Evolutionary conservation across 2,797 vertebrate genomes (phyloP).

Genomic region (Labeo calbasu): DNA sequence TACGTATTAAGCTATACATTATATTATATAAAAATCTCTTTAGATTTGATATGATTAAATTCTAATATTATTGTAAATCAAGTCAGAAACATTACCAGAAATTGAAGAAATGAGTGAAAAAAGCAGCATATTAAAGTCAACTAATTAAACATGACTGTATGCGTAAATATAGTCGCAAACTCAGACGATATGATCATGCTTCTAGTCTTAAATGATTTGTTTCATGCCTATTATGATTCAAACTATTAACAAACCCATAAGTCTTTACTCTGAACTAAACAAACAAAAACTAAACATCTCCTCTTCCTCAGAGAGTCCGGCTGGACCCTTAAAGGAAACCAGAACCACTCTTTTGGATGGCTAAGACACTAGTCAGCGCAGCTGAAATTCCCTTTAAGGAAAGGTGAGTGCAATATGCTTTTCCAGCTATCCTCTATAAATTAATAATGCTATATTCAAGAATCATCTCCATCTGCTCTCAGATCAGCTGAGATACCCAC

Average conservation of each 20-base stretch:
- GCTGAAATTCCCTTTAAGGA: background rate
- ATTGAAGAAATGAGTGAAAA: background rate
- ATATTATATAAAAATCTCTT: background rate
- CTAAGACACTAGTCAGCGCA: background rate
- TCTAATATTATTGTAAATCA: background rate
- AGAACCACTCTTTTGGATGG: background rate
- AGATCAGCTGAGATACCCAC: background rate
- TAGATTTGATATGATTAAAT: background rate
- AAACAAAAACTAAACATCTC: background rate
- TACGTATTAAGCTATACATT: background rate
- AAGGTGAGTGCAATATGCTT: background rate
- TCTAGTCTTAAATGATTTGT: background rate
- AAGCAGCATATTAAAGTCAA: background rate
- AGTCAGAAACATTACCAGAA: background rate
- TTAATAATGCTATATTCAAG: background rate
- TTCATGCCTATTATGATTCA: background rate
- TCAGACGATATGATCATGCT: background rate
- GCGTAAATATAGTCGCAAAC: background rate
- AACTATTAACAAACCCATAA: background rate
- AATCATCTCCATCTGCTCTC: background rate
- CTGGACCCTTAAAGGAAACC: conserved; percentile 5
- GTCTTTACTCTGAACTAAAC: background rate
- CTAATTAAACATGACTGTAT: background rate
- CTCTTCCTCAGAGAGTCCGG: background rate
- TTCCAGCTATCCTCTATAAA: background rate